Percentiles rank a stretch among this genome's conserved stretches.
Evolutionary conservation across 2,797 vertebrate species (phyloP).

Genomic region (Paedocypris micromegethes): DNA sequence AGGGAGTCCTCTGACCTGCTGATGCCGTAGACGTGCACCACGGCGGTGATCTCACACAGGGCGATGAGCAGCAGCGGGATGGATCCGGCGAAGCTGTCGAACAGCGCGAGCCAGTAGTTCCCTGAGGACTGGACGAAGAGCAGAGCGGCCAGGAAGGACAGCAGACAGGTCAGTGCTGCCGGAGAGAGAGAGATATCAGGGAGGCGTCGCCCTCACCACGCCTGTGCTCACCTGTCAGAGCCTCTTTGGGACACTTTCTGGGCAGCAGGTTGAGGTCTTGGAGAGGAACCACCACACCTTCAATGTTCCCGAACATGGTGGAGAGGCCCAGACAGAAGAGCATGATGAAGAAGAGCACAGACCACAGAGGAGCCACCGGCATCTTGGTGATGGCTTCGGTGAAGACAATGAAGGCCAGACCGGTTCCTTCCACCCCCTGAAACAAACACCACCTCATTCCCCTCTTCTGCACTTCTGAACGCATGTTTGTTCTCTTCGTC

Average conservation of each 20-base stretch:
- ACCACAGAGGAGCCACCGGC: constrained; percentile 86
- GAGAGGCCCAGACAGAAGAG: constrained; percentile 94
- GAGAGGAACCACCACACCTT: constrained; percentile 83
- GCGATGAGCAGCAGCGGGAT: constrained; percentile 87
- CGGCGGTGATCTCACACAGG: constrained; percentile 85
- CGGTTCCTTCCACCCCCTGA: constrained; percentile 91
- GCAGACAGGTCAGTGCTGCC: constrained; percentile 75
- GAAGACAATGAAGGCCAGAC: constrained; percentile 93
- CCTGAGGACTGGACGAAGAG: constrained; percentile 84
- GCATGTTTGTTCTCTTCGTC: too few species aligned
- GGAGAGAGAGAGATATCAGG: background rate
- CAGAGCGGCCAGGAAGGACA: constrained; percentile 70
- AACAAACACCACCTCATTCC: background rate
- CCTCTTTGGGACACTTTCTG: constrained; percentile 79
- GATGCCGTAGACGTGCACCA: constrained; percentile 85
- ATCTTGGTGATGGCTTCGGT: constrained; percentile 95
- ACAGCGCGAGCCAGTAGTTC: constrained; percentile 88
- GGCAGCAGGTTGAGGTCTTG: constrained; percentile 79
- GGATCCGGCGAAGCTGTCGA: constrained; percentile 86
- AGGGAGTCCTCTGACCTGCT: constrained; percentile 67
- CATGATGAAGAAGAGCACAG: constrained; percentile 92
- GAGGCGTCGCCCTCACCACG: constrained; percentile 1
- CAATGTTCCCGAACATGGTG: constrained; percentile 91
- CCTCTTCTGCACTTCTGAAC: too few species aligned
- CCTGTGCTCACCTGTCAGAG: constrained; percentile 69